Conservation (phyloP, 2,888 invertebrate genomes). For the Apocheima hispidaria region DNA sequence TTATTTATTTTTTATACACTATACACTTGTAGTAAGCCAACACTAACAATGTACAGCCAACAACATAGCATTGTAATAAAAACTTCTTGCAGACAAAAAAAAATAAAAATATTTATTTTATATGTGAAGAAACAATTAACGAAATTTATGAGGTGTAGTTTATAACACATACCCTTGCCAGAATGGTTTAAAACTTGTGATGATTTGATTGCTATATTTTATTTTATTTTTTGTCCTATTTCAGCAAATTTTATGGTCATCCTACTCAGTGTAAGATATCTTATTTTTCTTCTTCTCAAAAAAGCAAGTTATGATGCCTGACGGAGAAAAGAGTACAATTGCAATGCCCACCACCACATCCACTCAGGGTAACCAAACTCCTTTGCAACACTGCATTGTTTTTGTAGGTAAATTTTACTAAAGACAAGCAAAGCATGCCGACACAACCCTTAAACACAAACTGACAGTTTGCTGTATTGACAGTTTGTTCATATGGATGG, state of each 20-base stretch:
- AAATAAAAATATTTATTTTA: neutral
- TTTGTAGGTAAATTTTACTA: too few species aligned
- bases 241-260: constrained; percentile 30
- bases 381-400: neutral
- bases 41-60: constrained; percentile 81
- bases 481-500: too few species aligned
- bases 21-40: constrained; percentile 72
- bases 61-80: constrained; percentile 65
- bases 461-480: too few species aligned
- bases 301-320: too few species aligned
- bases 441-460: too few species aligned
- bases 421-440: too few species aligned
- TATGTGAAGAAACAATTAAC: too few species aligned
- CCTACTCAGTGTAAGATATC: constrained; percentile 12
- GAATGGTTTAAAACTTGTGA: constrained; percentile 56
- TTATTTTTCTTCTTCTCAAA: neutral
- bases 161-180: constrained; percentile 57
- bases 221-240: constrained; percentile 23
- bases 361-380: neutral
- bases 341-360: neutral
- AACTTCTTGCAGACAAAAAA: constrained; percentile 54
- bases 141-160: too few species aligned
- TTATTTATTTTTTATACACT: constrained; percentile 54
- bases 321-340: neutral
- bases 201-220: constrained; percentile 55